Evolutionary conservation across 2,113 vertebrate species (phyloP).

Genomic region (Meriones unguiculatus): DNA sequence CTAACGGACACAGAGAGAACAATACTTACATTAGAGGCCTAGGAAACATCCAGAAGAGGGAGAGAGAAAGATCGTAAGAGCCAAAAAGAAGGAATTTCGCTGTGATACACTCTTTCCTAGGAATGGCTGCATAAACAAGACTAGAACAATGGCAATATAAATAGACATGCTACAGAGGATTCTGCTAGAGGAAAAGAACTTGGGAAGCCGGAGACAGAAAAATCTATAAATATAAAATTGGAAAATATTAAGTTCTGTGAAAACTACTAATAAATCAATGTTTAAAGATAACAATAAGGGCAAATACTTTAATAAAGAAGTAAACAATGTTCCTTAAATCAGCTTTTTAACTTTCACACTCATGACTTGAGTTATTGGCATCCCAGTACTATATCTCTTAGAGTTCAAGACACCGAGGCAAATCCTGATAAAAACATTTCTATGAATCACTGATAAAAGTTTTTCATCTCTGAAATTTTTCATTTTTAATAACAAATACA

Average conservation of each 20-base stretch:
- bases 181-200: background rate
- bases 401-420: background rate
- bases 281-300: background rate
- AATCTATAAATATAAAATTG: background rate
- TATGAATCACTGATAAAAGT: background rate
- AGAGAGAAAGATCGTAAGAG: background rate
- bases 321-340: background rate
- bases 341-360: background rate
- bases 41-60: background rate
- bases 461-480: background rate
- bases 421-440: background rate
- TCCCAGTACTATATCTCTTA: background rate
- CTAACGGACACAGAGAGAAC: too few relatives aligned
- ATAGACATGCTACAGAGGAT: background rate
- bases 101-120: background rate
- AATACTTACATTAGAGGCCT: too few relatives aligned
- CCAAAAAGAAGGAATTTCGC: too few relatives aligned
- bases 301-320: background rate
- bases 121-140: background rate
- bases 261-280: background rate
- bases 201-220: background rate
- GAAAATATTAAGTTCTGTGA: background rate
- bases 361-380: background rate
- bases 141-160: background rate
- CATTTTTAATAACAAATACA: background rate